These are phyloP conservation scores for Rhipidura dahli DNA, from an alignment of 2,113 vertebrate genomes.

Conservation along the genomic window DNA sequence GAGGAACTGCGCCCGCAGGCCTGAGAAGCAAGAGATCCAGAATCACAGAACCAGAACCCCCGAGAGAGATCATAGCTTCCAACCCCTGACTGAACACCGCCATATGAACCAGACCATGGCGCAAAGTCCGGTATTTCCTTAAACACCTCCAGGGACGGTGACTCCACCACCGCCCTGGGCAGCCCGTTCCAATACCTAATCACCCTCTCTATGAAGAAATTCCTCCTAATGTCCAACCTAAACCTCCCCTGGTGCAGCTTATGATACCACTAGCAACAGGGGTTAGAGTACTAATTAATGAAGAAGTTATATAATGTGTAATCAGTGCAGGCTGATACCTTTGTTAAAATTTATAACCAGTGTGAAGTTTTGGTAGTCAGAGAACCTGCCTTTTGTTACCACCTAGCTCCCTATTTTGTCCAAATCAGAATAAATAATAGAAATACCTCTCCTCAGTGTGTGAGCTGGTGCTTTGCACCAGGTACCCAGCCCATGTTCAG, in stretches of 20 bases:
- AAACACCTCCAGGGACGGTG: background rate
- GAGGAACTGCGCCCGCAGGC: background rate
- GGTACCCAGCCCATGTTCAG: background rate
- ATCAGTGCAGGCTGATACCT: background rate
- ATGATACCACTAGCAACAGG: background rate
- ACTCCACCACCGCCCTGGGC: no score
- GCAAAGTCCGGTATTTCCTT: background rate
- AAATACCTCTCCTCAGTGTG: background rate
- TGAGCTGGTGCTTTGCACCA: background rate
- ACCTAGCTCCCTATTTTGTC: background rate
- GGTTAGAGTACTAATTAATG: background rate
- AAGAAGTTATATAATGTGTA: background rate
- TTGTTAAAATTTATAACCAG: background rate
- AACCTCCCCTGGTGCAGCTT: background rate
- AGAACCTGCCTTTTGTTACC: background rate
- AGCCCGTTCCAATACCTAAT: background rate
- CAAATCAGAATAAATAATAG: background rate
- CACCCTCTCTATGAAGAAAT: background rate
- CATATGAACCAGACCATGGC: no score
- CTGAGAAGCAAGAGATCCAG: no score
- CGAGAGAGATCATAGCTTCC: background rate
- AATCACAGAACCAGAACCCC: background rate
- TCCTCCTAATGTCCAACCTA: background rate
- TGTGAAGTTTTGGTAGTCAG: background rate
- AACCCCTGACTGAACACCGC: background rate